Conservation (phyloP, 2,797 vertebrate species). For the Siniperca scherzeri region DNA sequence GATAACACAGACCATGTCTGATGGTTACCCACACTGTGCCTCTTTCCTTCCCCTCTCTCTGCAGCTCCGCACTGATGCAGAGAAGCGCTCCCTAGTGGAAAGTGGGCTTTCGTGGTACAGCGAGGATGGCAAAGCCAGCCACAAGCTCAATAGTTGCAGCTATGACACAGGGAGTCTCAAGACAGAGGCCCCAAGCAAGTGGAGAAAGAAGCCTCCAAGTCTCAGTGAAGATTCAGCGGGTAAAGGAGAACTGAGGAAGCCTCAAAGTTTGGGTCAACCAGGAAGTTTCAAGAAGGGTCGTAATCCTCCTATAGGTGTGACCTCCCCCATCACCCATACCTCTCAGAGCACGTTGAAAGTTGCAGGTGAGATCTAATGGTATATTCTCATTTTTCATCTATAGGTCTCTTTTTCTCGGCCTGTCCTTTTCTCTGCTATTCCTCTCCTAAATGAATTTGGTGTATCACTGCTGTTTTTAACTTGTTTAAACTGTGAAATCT, state of each 20-base stretch:
- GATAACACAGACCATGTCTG: slow-evolving; percentile 65
- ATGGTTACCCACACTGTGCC: slow-evolving; percentile 48
- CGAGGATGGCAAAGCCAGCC: slow-evolving; percentile 90
- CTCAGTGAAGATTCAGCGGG: slow-evolving; percentile 79
- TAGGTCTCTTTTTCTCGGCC: too few species aligned
- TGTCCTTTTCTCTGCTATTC: not conserved
- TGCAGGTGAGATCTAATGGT: slow-evolving; percentile 86
- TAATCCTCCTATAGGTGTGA: slow-evolving; percentile 94
- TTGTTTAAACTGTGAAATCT: slow-evolving; percentile 30
- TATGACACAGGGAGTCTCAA: slow-evolving; percentile 97
- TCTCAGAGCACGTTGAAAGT: slow-evolving; percentile 94
- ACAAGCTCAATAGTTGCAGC: slow-evolving; percentile 85
- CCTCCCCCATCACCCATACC: slow-evolving; percentile 96
- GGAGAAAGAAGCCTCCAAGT: slow-evolving; percentile 91
- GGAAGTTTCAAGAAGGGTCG: slow-evolving; percentile 92
- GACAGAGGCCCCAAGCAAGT: slow-evolving; percentile 92
- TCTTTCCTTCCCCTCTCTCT: slow-evolving; percentile 35
- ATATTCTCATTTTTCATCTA: not conserved
- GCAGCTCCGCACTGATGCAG: slow-evolving; percentile 97
- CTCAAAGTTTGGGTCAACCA: slow-evolving; percentile 90
- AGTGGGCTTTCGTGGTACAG: slow-evolving; percentile 97
- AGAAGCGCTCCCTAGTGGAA: slow-evolving; percentile 97
- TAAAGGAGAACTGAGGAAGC: slow-evolving; percentile 92
- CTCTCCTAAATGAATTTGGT: not conserved
- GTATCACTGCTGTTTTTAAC: slow-evolving; percentile 14